Conservation (phyloP, 2,113 vertebrate genomes). For the Paradoxurus hermaphroditus region DNA sequence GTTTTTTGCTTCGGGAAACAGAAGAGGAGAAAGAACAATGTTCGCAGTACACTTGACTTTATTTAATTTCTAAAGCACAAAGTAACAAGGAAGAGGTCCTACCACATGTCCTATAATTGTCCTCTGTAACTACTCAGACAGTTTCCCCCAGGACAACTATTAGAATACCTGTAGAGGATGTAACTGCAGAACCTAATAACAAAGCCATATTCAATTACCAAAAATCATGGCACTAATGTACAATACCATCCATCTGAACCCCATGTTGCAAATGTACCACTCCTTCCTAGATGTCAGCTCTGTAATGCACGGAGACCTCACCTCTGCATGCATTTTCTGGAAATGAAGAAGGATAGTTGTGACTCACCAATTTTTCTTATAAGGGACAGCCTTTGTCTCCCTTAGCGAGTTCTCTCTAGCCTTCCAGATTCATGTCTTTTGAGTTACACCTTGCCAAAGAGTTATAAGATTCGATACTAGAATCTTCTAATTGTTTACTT, state of each 20-base stretch:
- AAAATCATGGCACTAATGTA: background rate
- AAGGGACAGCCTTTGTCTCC: background rate
- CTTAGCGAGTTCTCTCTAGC: background rate
- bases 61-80: slow-evolving; percentile 29
- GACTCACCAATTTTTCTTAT: background rate
- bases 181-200: background rate
- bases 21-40: background rate
- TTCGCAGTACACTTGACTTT: background rate
- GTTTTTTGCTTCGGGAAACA: slow-evolving; percentile 18
- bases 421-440: background rate
- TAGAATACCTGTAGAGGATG: background rate
- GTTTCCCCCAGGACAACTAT: background rate
- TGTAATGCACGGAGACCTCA: background rate
- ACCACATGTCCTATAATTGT: background rate
- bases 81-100: background rate
- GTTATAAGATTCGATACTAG: background rate
- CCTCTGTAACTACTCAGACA: background rate
- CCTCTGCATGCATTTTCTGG: background rate
- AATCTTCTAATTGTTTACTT: background rate
- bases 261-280: background rate
- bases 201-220: background rate
- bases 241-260: background rate
- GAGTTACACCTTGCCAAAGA: background rate
- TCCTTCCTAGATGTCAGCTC: background rate
- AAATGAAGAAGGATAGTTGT: background rate